Conservation (phyloP, 2,797 vertebrate species). For the Protosalanx chinensis region DNA sequence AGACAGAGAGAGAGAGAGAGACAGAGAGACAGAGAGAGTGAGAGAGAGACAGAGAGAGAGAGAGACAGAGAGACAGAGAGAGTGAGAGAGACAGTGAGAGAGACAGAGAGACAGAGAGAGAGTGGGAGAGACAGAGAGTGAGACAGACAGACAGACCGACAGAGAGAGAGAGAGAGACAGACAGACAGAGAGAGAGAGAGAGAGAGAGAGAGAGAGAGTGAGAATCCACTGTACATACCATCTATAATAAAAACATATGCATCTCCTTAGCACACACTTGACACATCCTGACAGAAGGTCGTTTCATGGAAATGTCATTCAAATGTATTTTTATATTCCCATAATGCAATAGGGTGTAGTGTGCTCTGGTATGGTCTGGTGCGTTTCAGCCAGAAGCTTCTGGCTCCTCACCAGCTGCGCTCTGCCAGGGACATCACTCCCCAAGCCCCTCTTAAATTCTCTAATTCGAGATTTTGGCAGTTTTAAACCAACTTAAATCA, state of each 20-base stretch:
- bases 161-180: no score
- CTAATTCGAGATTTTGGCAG: constrained; percentile 34
- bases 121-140: no score
- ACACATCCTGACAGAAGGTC: no score
- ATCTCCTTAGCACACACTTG: no score
- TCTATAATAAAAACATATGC: no score
- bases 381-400: constrained; percentile 7
- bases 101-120: background rate
- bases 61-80: background rate
- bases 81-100: constrained; percentile 12
- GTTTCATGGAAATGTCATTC: no score
- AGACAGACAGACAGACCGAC: no score
- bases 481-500: constrained; percentile 34
- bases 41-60: background rate
- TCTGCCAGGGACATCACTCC: constrained; percentile 26
- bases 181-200: background rate
- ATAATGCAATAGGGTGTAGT: background rate
- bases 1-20: background rate
- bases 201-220: background rate
- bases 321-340: no score
- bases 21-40: constrained; percentile 11
- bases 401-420: constrained; percentile 6
- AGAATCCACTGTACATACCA: no score
- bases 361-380: constrained; percentile 5
- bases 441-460: constrained; percentile 28